Base-by-base conservation (phyloP, 1,140 invertebrate genomes). In the Drosophila kikkawai region DNA sequence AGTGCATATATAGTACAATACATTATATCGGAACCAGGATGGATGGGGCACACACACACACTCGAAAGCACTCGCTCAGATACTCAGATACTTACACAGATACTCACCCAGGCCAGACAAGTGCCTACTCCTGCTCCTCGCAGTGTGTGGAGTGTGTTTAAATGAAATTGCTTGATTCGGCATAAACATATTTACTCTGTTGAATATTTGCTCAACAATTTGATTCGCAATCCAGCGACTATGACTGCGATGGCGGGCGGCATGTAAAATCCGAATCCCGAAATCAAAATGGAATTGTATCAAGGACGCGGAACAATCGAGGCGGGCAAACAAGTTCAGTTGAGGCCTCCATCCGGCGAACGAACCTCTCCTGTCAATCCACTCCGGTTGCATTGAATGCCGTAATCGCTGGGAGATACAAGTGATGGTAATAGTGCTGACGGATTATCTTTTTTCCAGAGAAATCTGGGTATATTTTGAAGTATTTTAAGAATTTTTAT, bases 181-280 rank as follows among this genome's bases (percentile, higher is more conserved):
- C 84, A 88, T 88, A 90, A 88, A 88, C 84, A 88, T 88, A 88
- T 88, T 88, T 88, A 88, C 84, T 83, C 84, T 88, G 85, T 88
- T 88, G 84, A 88, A 90, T 88, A 90, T 88, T 88, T 88, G 85
- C 84, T 83, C 85, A 88, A 88, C 84, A 88, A 88, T 88, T 88
- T 90, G 84, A 90, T 90, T 90, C 75, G 75, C 60, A 87, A 80
- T 82, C 65, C 58, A 22, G 36, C 12, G 17, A 15, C 34, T 37
- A 15, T 34, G 51, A 55, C 50, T 4, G 0, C 51, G 12, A 37
- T 7, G 34, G 17, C 32, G 11, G 26, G 13, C 42, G 26, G 13
- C 42, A 19, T 39, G 55, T 57, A 26, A 37, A 51, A 67, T 22
- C 13, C 51, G 48, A 71, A 36, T 73, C 36, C 70, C 79, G 70